A percentile compares a stretch with the other conserved stretches of the same genome.
These are phyloP conservation scores for Enteromius fasciolatus DNA, from an alignment of 2,797 vertebrate genomes.

Conservation along the genomic window DNA sequence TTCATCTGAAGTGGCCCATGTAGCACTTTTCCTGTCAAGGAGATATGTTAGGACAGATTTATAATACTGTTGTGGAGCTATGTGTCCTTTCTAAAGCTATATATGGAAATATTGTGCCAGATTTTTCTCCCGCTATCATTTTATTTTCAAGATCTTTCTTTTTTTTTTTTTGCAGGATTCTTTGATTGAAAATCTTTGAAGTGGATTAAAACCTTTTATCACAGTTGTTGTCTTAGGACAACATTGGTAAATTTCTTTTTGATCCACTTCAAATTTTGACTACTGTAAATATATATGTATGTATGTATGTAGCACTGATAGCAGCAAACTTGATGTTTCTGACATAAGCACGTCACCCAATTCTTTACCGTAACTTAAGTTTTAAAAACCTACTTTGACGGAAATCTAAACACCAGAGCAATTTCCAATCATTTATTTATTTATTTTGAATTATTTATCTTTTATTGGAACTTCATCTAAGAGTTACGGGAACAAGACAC, in stretches of 20 bases:
- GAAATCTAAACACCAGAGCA: neutral
- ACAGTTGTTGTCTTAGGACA: too few species aligned
- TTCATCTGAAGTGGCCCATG: constrained; percentile 53
- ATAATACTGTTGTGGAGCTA: neutral
- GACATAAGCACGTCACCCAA: neutral
- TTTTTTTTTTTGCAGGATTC: neutral
- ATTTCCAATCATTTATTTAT: neutral
- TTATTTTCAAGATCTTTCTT: too few species aligned
- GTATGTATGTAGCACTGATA: neutral
- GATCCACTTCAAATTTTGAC: too few species aligned
- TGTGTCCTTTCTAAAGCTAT: neutral
- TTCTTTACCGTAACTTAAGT: too few species aligned
- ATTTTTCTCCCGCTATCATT: too few species aligned
- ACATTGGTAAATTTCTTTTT: too few species aligned
- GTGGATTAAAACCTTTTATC: neutral
- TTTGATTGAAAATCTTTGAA: neutral
- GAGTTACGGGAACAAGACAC: too few species aligned
- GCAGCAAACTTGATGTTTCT: neutral
- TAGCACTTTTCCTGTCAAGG: constrained; percentile 45
- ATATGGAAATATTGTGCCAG: too few species aligned
- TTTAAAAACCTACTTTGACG: too few species aligned
- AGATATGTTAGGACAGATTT: neutral
- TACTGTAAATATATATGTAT: too few species aligned
- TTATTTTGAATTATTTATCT: neutral
- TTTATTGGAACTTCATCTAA: neutral